Evolutionary conservation across 1,140 invertebrate genomes (phyloP).

Genomic region (Lepeophtheirus salmonis): DNA sequence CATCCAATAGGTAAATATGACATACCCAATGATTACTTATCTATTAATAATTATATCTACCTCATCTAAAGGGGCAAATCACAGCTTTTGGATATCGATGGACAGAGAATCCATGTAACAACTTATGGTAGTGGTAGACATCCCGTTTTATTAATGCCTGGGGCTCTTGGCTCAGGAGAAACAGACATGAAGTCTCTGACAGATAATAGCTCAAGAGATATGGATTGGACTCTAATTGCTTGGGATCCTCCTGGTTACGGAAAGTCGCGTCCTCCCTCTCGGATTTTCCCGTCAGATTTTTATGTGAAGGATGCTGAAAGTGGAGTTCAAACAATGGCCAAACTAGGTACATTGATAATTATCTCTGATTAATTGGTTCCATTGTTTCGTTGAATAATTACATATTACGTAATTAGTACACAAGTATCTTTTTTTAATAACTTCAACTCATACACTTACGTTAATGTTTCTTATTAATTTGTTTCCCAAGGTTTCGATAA

Average conservation of each 20-base stretch:
- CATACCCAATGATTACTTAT: too few species aligned
- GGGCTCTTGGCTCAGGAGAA: slow-evolving; percentile 37
- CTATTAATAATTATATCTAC: too few species aligned
- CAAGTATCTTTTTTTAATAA: too few species aligned
- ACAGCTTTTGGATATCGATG: too few species aligned
- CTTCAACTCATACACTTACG: too few species aligned
- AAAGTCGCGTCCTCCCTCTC: slow-evolving; percentile 51
- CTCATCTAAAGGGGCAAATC: too few species aligned
- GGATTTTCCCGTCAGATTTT: slow-evolving; percentile 47
- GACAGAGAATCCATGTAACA: slow-evolving; percentile 42
- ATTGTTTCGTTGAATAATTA: too few species aligned
- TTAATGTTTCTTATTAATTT: too few species aligned
- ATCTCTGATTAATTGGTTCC: too few species aligned
- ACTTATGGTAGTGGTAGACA: slow-evolving; percentile 46
- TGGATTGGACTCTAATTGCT: slow-evolving; percentile 51
- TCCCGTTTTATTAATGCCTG: slow-evolving; percentile 49
- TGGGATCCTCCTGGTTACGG: slow-evolving; percentile 80
- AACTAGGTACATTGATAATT: too few species aligned
- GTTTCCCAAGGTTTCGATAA: slow-evolving; percentile 40
- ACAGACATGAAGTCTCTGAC: background rate
- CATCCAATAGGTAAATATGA: too few species aligned
- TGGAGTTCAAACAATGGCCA: slow-evolving; percentile 48
- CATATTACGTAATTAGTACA: too few species aligned
- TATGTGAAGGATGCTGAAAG: slow-evolving; percentile 49
- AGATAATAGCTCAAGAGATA: slow-evolving; percentile 17